Conservation (phyloP, 2,113 vertebrate species). For the Rhipidura dahli region DNA sequence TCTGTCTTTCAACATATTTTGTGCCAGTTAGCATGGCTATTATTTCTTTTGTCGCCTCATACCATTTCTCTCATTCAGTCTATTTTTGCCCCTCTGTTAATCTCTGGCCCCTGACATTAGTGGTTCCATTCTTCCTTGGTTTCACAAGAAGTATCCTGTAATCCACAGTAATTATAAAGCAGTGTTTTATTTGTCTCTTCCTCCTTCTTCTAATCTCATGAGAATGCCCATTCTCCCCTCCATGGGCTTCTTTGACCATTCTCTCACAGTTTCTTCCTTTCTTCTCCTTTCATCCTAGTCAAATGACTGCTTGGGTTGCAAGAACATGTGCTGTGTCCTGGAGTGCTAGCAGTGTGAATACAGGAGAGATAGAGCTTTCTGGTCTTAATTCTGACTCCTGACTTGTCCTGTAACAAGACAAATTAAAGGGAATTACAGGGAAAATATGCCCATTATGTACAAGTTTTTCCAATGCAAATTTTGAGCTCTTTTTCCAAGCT, state of each 20-base stretch:
- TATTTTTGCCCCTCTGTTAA: not conserved
- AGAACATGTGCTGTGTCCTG: not conserved
- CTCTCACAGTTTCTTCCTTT: not conserved
- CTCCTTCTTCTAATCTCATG: not conserved
- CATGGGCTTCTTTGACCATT: not conserved
- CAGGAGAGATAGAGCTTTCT: not conserved
- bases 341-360: not conserved
- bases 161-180: not conserved
- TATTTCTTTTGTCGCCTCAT: not conserved
- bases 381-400: not conserved
- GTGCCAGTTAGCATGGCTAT: not conserved
- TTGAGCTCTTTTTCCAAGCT: not conserved
- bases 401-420: not conserved
- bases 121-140: not conserved
- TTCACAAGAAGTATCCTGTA: not conserved
- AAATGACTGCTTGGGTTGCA: not conserved
- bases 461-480: not conserved
- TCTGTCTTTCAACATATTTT: not conserved
- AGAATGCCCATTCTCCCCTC: not conserved
- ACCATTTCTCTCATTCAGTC: not conserved
- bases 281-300: not conserved
- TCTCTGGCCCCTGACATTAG: not conserved
- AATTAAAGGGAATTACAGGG: not conserved
- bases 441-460: not conserved
- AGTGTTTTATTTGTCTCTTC: not conserved